A percentile compares a stretch with the other conserved stretches of the same genome.
phyloP scores from a whole-genome alignment of 2,888 invertebrate genomes.

The Zele albiditarsus region DNA sequence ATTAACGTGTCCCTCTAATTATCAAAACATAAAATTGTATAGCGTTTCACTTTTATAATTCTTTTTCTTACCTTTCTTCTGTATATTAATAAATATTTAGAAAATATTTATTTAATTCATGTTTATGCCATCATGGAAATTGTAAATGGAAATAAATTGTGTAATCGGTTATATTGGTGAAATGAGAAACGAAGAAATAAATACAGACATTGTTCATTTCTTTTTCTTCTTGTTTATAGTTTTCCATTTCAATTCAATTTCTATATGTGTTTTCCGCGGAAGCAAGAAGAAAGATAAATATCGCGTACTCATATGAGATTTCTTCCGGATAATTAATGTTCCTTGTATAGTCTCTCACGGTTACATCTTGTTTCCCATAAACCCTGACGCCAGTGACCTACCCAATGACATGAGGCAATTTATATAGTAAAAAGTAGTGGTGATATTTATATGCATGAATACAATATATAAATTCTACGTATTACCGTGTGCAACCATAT shows the following conservation, averaged over 20 bases:
- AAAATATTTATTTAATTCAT: background rate
- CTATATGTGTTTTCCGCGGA: background rate
- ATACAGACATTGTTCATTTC: background rate
- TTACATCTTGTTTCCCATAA: constrained; percentile 41
- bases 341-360: constrained; percentile 41
- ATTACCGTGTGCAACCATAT: background rate
- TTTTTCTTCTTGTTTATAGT: background rate
- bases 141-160: background rate
- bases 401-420: constrained; percentile 30
- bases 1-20: background rate
- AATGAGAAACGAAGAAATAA: background rate
- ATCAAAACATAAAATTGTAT: background rate
- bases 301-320: background rate
- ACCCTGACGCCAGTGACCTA: constrained; percentile 61
- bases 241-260: background rate
- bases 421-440: background rate
- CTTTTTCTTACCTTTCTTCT: background rate
- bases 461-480: background rate
- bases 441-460: background rate
- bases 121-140: background rate
- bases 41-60: background rate
- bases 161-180: background rate
- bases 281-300: background rate
- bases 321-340: constrained; percentile 44
- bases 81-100: background rate